phyloP scores from a whole-genome alignment of 1,140 invertebrate genomes.

The Aphidius ervi region DNA sequence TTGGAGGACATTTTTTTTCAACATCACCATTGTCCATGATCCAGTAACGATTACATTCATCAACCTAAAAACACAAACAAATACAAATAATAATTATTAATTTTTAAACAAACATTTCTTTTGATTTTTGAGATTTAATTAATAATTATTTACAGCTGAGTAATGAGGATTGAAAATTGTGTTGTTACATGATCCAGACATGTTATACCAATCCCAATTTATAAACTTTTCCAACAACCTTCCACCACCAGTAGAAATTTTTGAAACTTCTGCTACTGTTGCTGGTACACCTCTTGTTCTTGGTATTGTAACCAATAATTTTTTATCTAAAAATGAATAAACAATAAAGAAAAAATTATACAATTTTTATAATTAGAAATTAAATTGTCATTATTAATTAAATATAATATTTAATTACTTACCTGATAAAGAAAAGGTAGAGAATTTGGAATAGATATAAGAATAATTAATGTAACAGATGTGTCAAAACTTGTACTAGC shows the following conservation, averaged over 20 bases:
- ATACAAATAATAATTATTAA: no score
- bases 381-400: no score
- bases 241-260: constrained; percentile 19
- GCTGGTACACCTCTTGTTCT: constrained; percentile 46
- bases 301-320: constrained; percentile 34
- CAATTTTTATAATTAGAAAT: no score
- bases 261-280: constrained; percentile 27
- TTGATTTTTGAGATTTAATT: no score
- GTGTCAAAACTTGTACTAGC: no score
- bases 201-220: constrained; percentile 32
- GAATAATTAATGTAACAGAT: no score
- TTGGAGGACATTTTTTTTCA: constrained; percentile 43
- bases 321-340: constrained; percentile 19
- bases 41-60: constrained; percentile 52
- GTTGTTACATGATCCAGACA: constrained; percentile 32
- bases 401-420: no score
- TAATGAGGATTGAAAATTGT: neutral
- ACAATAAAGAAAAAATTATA: no score
- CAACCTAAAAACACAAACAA: constrained; percentile 42
- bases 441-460: no score
- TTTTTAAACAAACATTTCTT: no score
- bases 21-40: constrained; percentile 52
- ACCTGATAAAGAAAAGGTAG: no score
- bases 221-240: constrained; percentile 32
- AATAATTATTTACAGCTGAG: neutral